phyloP scores from a whole-genome alignment of 1,140 invertebrate species.

The Lamellibrachia luymesi region DNA sequence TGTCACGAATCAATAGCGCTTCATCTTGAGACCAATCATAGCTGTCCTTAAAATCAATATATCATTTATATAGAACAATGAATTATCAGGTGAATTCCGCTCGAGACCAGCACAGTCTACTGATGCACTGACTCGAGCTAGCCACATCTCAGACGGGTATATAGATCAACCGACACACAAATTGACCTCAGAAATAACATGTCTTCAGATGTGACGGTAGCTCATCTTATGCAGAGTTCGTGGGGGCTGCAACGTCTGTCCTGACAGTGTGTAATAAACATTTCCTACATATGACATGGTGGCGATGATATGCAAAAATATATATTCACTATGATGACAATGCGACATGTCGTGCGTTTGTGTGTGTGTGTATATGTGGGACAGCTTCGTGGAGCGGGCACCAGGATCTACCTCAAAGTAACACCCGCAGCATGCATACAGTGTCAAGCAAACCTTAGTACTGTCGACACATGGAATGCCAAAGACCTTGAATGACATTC shows the following conservation, averaged over 20 bases:
- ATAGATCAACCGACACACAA: background rate
- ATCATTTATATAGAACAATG: background rate
- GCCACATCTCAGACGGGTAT: background rate
- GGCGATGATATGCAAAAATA: slow-evolving; percentile 5
- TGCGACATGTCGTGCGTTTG: background rate
- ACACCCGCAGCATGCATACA: background rate
- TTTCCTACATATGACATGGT: background rate
- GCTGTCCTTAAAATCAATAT: background rate
- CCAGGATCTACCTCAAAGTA: background rate
- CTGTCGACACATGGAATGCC: background rate
- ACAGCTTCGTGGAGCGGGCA: background rate
- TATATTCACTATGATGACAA: slow-evolving; percentile 1
- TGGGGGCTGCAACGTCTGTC: background rate
- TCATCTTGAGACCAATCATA: background rate
- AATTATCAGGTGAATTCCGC: background rate
- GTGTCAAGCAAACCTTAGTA: background rate
- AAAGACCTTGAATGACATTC: background rate
- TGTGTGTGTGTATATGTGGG: background rate
- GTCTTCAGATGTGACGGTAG: background rate
- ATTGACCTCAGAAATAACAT: background rate
- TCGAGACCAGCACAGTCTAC: background rate
- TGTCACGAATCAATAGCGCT: background rate
- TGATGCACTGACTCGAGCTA: background rate
- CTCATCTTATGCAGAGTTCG: background rate
- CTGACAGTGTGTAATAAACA: background rate